Percentiles rank a stretch among this genome's conserved stretches.
Conservation (phyloP, 2,797 vertebrate species). For the Falco peregrinus region DNA sequence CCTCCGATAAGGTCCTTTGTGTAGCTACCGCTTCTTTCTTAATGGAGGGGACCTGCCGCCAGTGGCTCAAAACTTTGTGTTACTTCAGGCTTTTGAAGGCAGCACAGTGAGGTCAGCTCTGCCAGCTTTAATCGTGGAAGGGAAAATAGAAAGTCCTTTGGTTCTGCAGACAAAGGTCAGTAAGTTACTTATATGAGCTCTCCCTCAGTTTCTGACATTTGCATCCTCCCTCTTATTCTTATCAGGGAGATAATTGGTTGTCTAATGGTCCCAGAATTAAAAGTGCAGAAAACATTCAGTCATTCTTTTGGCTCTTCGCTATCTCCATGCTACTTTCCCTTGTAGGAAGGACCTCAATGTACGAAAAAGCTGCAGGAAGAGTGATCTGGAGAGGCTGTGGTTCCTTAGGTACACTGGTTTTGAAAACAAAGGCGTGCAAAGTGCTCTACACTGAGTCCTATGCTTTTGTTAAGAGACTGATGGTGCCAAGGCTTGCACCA, state of each 20-base stretch:
- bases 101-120: neutral
- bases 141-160: neutral
- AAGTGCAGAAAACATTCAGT: neutral
- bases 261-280: neutral
- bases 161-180: neutral
- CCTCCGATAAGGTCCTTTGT: neutral
- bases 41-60: neutral
- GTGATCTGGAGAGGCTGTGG: neutral
- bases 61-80: neutral
- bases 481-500: neutral
- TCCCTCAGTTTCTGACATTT: neutral
- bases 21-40: neutral
- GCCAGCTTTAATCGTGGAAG: neutral
- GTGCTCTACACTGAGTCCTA: neutral
- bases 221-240: neutral
- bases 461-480: neutral
- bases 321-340: neutral
- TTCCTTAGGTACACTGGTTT: neutral
- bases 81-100: neutral
- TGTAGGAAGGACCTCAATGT: neutral
- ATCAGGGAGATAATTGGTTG: neutral
- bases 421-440: neutral
- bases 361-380: neutral
- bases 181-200: neutral
- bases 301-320: neutral